Base-by-base conservation (phyloP, 2,797 vertebrate species). In the Takifugu rubripes region DNA sequence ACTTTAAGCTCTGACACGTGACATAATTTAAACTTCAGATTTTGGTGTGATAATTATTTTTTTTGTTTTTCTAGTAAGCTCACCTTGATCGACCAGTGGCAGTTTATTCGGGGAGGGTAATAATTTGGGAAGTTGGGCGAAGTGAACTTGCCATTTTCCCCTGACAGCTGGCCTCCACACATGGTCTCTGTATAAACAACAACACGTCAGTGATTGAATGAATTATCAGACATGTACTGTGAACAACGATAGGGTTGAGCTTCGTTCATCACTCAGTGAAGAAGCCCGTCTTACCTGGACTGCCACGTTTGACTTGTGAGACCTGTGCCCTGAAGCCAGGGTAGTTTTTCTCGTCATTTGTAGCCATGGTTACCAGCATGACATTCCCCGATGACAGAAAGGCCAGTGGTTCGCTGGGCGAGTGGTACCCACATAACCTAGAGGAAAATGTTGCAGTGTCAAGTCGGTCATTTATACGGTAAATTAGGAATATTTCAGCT, bases 371-470 rank as follows among this genome's bases (percentile, higher is more conserved):
- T 74, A 99, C 79, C 2, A 98, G 87, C 91, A 99, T 91, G 69
- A 99, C 94, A 0, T 99, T 98, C 40, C 93, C 78, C n/a, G 96
- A 98, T n/a, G 96, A 97, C 54, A 93, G 65, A 79, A 96, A 95
- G 75, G 90, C 89, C 75, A 96, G 74, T 12, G 93, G 94, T 70
- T 93, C 90, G 46, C 89, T 95, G 1, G 92, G 93, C 0, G 91
- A 83, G 16, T 92, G 93, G 59, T 81, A 81, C 12, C 95, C 96
- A 78, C 95, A 98, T 56, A 96, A 84, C 82, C 97, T 99, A 52
- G 27, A 17, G 21, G 29, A 17, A 17, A 57, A 3, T 44, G 43
- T 17, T 44, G 43, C 36, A 17, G 15, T 1, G 16, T 44, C 5
- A 17, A 11, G 3, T 42, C 36, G 36, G 36, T 45, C n/a, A 5